phyloP scores from a whole-genome alignment of 2,888 invertebrate species.

The Pandemis corylana region DNA sequence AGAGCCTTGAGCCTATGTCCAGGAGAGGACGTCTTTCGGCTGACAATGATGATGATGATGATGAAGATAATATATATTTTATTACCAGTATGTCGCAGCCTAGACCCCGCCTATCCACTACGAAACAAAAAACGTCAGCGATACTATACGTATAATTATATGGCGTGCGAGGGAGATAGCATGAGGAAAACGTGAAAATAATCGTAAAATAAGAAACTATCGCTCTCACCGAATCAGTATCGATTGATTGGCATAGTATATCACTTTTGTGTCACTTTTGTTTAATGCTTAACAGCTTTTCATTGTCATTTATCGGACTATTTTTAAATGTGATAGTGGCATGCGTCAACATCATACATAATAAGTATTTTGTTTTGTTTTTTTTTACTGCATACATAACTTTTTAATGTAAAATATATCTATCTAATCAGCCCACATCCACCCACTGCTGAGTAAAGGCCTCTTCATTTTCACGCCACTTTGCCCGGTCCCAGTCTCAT shows the following conservation, averaged over 20 bases:
- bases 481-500: too few species aligned
- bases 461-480: too few species aligned
- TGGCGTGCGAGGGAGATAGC: constrained; percentile 63
- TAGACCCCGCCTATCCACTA: constrained; percentile 38
- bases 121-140: constrained; percentile 49
- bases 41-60: too few species aligned
- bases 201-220: constrained; percentile 55
- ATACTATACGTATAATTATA: constrained; percentile 52
- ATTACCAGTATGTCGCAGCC: constrained; percentile 28
- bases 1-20: too few species aligned
- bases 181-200: constrained; percentile 79
- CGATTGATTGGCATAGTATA: constrained; percentile 16
- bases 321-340: not conserved
- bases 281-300: not conserved
- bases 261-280: constrained; percentile 1
- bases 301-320: constrained; percentile 1
- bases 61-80: too few species aligned
- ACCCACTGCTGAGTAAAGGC: too few species aligned
- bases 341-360: not conserved
- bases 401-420: too few species aligned
- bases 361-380: not conserved
- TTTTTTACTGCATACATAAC: too few species aligned
- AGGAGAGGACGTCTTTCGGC: too few species aligned
- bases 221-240: constrained; percentile 19
- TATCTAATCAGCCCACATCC: too few species aligned